Evolutionary conservation across 1,140 invertebrate genomes (phyloP).

Genomic region (Drosophila quadrilineata): DNA sequence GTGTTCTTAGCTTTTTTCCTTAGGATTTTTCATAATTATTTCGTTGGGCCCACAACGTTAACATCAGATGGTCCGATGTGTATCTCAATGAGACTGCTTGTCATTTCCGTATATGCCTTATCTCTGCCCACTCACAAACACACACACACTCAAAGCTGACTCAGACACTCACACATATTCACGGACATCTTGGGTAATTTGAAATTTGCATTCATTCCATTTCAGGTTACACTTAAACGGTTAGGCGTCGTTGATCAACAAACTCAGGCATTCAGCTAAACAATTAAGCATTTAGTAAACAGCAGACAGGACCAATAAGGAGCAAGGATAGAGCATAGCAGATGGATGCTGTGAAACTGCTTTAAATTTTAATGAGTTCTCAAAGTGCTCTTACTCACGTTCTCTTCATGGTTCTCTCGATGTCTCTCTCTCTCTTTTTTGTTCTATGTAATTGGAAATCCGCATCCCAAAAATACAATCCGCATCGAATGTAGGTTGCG

Average conservation of each 20-base stretch:
- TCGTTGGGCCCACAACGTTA: constrained; percentile 16
- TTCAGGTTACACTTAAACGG: constrained; percentile 1
- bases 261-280: constrained; percentile 4
- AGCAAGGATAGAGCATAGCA: background rate
- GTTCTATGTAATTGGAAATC: background rate
- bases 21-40: constrained; percentile 35
- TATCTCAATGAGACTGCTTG: constrained; percentile 13
- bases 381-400: constrained; percentile 21
- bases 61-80: constrained; percentile 5
- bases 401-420: background rate
- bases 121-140: too few relatives aligned
- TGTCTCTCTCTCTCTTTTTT: background rate
- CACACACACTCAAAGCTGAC: too few relatives aligned
- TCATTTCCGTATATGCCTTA: constrained; percentile 36
- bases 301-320: background rate
- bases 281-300: constrained; percentile 36
- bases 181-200: too few relatives aligned
- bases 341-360: constrained; percentile 37
- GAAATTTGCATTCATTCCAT: constrained; percentile 10
- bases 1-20: constrained; percentile 24
- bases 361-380: constrained; percentile 70
- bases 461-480: background rate
- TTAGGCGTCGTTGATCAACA: background rate
- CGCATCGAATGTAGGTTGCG: constrained; percentile 65
- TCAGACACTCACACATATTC: too few relatives aligned